Evolutionary conservation across 2,888 invertebrate genomes (phyloP), one percentile per base, ranked within the genome.

Genomic region (Temnothorax unifasciatus): DNA sequence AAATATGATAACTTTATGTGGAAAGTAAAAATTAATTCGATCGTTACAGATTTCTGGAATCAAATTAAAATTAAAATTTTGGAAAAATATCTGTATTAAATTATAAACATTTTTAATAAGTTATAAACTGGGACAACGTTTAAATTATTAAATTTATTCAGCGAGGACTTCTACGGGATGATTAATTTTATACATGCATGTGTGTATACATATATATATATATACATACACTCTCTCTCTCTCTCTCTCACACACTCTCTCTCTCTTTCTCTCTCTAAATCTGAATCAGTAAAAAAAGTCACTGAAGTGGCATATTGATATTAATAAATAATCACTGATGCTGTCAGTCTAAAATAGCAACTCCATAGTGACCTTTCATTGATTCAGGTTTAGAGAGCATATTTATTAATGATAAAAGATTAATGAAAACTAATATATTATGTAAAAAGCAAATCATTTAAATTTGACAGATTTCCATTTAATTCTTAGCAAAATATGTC

Each of bases 101-200:
- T 44, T 57, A 21, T 3, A n/a, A 50, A 41, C 38, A 5, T 1
- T 6, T 52, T 13, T 21, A 64, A 41, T 64, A 64, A 76, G 15
- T 25, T 38, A 34, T 3, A 41, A 57, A 34, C 15, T 0, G 8
- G 21, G 21, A 38, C 5, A 75, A 21, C 15, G 38, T 41, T 73
- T 25, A 44, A 21, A 47, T 47, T 34, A 25, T 61, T 0, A 44
- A 61, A 63, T 63, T 63, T 29, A 44, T 74, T 50, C 18, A 75
- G 61, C 5, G 21, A 47, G 13, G 15, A n/a, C 34, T 44, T 44
- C 21, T 25, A n/a, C 2, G 1, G 11, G 38, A 13, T 41, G 1
- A 61, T 61, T 47, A 1, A 38, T 52, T 52, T 1, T 9, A 50
- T 3, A 29, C 29, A 3, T 29, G 29, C 2, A 8, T 50, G 6